Evolutionary conservation across 2,888 invertebrate species (phyloP).

Genomic region (Melanostoma scalare): DNA sequence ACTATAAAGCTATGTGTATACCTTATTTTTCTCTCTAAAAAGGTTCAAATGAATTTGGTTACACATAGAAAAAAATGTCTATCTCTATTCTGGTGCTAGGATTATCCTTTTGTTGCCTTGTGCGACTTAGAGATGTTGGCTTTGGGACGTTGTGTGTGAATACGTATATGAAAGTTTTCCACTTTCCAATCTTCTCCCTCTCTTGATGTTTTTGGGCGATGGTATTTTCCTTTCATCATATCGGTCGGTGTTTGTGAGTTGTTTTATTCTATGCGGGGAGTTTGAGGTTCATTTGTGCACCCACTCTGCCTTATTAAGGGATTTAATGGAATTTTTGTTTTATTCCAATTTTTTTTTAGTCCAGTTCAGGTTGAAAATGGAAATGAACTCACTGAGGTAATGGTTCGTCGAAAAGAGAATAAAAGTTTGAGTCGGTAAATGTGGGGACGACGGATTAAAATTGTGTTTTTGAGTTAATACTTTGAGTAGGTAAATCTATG

Average conservation of each 20-base stretch:
- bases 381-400: conserved; percentile 33
- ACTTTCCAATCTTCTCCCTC: neutral
- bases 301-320: conserved; percentile 29
- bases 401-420: conserved; percentile 17
- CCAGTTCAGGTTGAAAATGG: conserved; percentile 23
- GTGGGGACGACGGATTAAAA: conserved; percentile 37
- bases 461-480: conserved; percentile 51
- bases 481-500: conserved; percentile 1
- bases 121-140: conserved; percentile 12
- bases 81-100: conserved; percentile 38
- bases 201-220: neutral
- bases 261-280: conserved; percentile 29
- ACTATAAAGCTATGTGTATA: neutral
- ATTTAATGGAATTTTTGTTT: conserved; percentile 52
- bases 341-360: neutral
- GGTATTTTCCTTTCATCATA: conserved; percentile 44
- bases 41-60: conserved; percentile 33
- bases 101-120: conserved; percentile 52
- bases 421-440: conserved; percentile 7
- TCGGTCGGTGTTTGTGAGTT: conserved; percentile 21
- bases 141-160: conserved; percentile 20
- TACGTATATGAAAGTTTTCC: conserved; percentile 30
- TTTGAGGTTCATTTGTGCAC: conserved; percentile 1
- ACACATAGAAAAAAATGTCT: conserved; percentile 22
- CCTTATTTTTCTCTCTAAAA: neutral